A percentile compares a stretch with the other conserved stretches of the same genome.
phyloP scores from a whole-genome alignment of 53 echinoderm and acorn worm genomes.

The Echinarachnius parma region DNA sequence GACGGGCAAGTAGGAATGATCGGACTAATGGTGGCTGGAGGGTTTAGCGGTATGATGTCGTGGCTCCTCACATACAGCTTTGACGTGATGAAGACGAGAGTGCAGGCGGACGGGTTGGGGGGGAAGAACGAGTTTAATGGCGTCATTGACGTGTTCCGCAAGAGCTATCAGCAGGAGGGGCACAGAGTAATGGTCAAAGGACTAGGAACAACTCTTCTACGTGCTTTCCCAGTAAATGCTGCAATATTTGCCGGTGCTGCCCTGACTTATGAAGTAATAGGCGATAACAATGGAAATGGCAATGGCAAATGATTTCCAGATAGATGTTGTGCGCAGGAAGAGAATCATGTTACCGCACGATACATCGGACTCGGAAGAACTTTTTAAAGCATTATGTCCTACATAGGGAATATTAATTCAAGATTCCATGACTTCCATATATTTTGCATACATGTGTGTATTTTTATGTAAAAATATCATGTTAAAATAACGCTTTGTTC shows the following conservation, averaged over 20 bases:
- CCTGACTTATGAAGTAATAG: constrained; percentile 30
- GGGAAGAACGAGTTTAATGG: constrained; percentile 74
- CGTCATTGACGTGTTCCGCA: constrained; percentile 59
- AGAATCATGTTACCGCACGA: no score
- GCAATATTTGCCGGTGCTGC: constrained; percentile 86
- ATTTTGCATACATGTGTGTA: no score
- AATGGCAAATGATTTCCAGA: not conserved
- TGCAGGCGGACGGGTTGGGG: constrained; percentile 78
- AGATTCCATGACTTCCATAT: no score
- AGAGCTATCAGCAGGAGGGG: constrained; percentile 75
- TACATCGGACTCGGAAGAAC: no score
- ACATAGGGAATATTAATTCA: no score
- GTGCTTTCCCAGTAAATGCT: constrained; percentile 97
- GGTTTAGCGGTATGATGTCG: constrained; percentile 79
- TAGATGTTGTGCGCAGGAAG: no score
- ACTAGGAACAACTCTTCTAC: constrained; percentile 74
- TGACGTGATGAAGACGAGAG: constrained; percentile 78
- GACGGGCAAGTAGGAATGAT: constrained; percentile 71
- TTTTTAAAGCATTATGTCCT: no score
- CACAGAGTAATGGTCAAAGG: constrained; percentile 66
- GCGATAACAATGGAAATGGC: constrained; percentile 7
- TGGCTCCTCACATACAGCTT: constrained; percentile 69
- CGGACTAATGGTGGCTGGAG: constrained; percentile 74
- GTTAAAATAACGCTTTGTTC: no score
- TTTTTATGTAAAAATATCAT: no score